A percentile compares a stretch with the other conserved stretches of the same genome.
Evolutionary conservation across 2,888 invertebrate species (phyloP).

Genomic region (Polydrusus cervinus): DNA sequence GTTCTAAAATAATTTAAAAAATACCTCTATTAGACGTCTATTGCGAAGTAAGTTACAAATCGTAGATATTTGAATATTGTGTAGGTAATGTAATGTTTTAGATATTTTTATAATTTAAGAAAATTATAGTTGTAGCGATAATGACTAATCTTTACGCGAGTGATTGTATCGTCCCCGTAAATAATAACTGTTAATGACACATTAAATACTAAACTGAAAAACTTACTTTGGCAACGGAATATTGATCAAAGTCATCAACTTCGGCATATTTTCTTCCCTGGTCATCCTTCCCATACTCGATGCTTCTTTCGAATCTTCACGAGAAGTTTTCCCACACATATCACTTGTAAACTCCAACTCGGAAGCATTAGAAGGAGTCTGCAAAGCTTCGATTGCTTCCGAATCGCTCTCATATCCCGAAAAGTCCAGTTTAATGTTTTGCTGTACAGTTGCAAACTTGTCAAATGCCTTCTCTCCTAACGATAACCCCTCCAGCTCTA

Average conservation of each 20-base stretch:
- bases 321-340: conserved; percentile 61
- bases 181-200: too few relatives aligned
- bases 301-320: conserved; percentile 25
- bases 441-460: conserved; percentile 53
- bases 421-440: conserved; percentile 61
- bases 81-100: too few relatives aligned
- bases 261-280: conserved; percentile 54
- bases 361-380: conserved; percentile 86
- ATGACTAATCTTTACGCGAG: too few relatives aligned
- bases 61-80: too few relatives aligned
- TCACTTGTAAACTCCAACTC: conserved; percentile 77
- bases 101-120: too few relatives aligned
- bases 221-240: conserved; percentile 76
- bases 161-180: too few relatives aligned
- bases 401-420: conserved; percentile 62
- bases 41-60: too few relatives aligned
- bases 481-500: conserved; percentile 77
- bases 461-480: conserved; percentile 73
- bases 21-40: too few relatives aligned
- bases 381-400: conserved; percentile 75
- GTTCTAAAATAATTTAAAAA: conserved; percentile 46
- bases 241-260: conserved; percentile 73
- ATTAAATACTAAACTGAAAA: not conserved
- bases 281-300: conserved; percentile 5
- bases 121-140: too few relatives aligned